Conservation (phyloP, 2,888 invertebrate species). For the Argyresthia albistria region DNA sequence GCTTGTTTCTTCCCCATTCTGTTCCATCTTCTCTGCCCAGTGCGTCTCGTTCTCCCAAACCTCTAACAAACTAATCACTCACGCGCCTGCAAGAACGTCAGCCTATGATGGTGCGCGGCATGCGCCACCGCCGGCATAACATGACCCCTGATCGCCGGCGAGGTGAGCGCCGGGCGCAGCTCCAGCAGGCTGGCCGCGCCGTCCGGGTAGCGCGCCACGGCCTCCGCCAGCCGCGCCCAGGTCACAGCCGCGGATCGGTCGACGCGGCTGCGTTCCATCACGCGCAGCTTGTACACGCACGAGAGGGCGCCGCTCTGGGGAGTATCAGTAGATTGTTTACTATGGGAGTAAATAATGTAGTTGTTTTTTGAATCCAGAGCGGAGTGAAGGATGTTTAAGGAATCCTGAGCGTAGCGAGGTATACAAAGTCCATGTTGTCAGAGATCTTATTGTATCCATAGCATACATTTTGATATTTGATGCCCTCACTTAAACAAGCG, state of each 20-base stretch:
- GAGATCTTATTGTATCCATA: no score
- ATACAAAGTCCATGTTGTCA: no score
- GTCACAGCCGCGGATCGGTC: slow-evolving; percentile 14
- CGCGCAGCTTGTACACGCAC: slow-evolving; percentile 27
- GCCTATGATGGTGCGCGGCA: slow-evolving; percentile 41
- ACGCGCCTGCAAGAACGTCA: slow-evolving; percentile 41
- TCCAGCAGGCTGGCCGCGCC: slow-evolving; percentile 30
- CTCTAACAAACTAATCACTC: slow-evolving; percentile 14
- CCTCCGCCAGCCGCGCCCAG: slow-evolving; percentile 26
- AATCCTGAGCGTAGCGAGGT: no score
- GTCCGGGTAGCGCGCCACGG: slow-evolving; percentile 22
- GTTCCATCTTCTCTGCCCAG: no score
- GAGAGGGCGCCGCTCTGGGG: slow-evolving; percentile 39
- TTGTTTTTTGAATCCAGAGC: no score
- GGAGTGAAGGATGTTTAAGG: no score
- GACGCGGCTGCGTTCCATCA: slow-evolving; percentile 19
- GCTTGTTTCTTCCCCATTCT: no score
- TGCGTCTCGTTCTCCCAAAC: background rate
- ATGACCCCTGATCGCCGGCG: slow-evolving; percentile 21
- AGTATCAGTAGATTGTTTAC: no score
- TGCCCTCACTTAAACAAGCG: no score
- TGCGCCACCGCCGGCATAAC: slow-evolving; percentile 49
- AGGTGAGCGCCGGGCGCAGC: slow-evolving; percentile 17
- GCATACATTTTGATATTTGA: no score
- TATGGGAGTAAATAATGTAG: no score